Conservation (phyloP, 2,888 invertebrate genomes). For the Malthinus seriepunctatus region DNA sequence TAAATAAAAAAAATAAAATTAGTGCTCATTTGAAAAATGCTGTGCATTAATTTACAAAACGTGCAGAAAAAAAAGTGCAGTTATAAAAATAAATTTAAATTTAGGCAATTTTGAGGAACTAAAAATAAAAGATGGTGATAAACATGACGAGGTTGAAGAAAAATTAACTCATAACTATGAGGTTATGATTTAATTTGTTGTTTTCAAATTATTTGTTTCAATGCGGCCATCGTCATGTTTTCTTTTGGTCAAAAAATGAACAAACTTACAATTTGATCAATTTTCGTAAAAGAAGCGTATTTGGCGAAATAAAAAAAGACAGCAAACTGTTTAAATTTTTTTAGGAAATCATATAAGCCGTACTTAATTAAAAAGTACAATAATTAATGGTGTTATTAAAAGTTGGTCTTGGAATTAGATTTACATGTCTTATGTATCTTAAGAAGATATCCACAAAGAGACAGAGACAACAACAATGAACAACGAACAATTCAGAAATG, state of each 20-base stretch:
- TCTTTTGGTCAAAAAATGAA: no score
- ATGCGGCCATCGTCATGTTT: no score
- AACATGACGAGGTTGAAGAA: no score
- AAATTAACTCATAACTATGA: no score
- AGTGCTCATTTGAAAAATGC: constrained; percentile 12
- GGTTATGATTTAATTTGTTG: no score
- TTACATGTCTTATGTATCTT: constrained; percentile 10
- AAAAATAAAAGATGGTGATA: no score
- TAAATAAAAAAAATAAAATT: not conserved
- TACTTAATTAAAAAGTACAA: not conserved
- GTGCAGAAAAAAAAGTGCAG: constrained; percentile 4
- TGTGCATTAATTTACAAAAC: constrained; percentile 12
- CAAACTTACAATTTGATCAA: no score
- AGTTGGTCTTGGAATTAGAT: constrained; percentile 26
- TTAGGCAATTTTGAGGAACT: not conserved
- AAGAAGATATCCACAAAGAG: constrained; percentile 45
- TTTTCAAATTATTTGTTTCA: no score
- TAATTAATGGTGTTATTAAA: constrained; percentile 22
- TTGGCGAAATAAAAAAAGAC: no score
- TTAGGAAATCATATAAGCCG: not conserved
- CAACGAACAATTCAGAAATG: constrained; percentile 52
- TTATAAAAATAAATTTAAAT: not conserved
- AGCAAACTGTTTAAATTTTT: not conserved
- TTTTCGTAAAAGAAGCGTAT: no score
- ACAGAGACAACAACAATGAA: constrained; percentile 54